phyloP scores from a whole-genome alignment of 2,888 invertebrate species.

The Agrochola macilenta region DNA sequence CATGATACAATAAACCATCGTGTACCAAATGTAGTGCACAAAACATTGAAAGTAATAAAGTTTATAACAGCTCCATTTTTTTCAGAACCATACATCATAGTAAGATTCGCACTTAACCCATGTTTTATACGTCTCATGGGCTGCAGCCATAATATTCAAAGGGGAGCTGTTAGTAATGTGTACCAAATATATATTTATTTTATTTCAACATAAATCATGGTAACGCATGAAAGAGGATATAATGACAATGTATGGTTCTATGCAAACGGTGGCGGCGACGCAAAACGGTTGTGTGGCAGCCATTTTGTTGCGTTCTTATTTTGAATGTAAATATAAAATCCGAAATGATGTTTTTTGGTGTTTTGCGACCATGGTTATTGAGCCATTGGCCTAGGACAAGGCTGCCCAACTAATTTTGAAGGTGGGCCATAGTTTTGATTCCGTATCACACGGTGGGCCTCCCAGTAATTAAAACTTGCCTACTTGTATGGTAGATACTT shows the following conservation, averaged over 20 bases:
- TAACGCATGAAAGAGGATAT: constrained; percentile 56
- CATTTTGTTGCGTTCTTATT: constrained; percentile 37
- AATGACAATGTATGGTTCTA: constrained; percentile 59
- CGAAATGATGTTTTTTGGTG: not conserved
- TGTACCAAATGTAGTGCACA: not conserved
- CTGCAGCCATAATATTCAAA: constrained; percentile 52
- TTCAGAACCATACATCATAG: constrained; percentile 20
- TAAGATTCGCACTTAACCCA: constrained; percentile 40
- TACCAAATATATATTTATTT: constrained; percentile 68
- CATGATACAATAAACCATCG: too few species aligned
- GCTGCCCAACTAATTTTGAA: too few species aligned
- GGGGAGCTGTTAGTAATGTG: constrained; percentile 56
- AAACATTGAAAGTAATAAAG: not conserved
- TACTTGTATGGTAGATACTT: too few species aligned
- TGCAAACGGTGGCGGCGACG: constrained; percentile 51
- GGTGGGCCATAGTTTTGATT: too few species aligned
- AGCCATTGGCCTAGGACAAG: not conserved
- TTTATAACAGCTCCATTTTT: not conserved
- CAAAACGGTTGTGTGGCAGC: constrained; percentile 28
- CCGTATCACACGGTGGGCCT: too few species aligned
- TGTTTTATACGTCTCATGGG: constrained; percentile 59
- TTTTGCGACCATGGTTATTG: not conserved
- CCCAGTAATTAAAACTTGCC: too few species aligned
- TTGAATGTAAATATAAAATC: constrained; percentile 17
- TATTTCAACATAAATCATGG: constrained; percentile 68